Percentiles rank a stretch among this genome's conserved stretches.
phyloP scores from a whole-genome alignment of 2,888 invertebrate species.

The Rhaphigaster nebulosa region DNA sequence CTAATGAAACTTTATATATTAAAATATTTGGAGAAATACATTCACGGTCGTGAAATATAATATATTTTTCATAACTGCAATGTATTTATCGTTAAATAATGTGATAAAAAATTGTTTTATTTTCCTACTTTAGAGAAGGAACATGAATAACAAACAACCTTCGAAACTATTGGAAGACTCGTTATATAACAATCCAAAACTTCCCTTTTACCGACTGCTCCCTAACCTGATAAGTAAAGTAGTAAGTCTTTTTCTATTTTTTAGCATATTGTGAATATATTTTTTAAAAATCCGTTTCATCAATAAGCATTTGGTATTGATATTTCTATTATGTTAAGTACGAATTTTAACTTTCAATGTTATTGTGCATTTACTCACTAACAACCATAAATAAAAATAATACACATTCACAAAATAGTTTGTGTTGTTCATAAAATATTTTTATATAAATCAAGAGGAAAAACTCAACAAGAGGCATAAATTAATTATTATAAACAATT shows the following conservation, averaged over 20 bases:
- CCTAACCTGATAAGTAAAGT: not conserved
- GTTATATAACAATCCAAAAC: not conserved
- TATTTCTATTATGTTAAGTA: too few species aligned
- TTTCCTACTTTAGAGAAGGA: not conserved
- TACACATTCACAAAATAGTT: too few species aligned
- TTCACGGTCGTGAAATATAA: not conserved
- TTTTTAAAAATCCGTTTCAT: not conserved
- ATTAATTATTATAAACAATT: too few species aligned
- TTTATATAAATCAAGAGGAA: too few species aligned
- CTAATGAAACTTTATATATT: too few species aligned
- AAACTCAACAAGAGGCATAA: too few species aligned
- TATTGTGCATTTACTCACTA: too few species aligned
- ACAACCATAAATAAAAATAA: too few species aligned
- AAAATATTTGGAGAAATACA: too few species aligned
- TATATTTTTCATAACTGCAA: not conserved
- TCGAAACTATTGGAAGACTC: not conserved
- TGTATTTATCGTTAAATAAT: not conserved
- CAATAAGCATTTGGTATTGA: not conserved
- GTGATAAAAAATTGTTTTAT: not conserved
- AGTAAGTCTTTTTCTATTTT: not conserved
- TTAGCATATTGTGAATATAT: not conserved
- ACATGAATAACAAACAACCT: not conserved
- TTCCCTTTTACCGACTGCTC: not conserved
- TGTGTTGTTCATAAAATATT: too few species aligned
- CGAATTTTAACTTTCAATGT: too few species aligned